Percentiles rank a stretch among this genome's conserved stretches.
phyloP scores from a whole-genome alignment of 2,888 invertebrate species.

The Dryococelus australis region DNA sequence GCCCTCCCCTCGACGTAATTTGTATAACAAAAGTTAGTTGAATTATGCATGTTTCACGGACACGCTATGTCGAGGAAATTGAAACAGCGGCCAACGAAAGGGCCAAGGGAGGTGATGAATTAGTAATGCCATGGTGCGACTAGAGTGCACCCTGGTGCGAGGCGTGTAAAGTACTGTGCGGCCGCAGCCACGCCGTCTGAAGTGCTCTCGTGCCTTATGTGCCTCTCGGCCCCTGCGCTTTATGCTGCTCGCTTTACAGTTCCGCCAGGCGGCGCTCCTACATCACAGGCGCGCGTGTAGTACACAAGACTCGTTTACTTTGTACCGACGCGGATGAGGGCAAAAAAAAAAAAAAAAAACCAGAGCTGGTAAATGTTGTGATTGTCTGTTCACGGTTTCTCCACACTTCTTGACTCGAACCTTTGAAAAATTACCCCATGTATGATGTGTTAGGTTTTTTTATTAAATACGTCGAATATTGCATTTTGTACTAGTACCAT shows the following conservation, averaged over 20 bases:
- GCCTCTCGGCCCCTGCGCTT: neutral
- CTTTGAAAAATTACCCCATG: no score
- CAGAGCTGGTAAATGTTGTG: no score
- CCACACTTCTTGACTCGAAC: no score
- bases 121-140: neutral
- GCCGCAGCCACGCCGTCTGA: neutral
- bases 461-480: no score
- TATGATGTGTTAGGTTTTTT: no score
- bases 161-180: neutral
- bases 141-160: conserved; percentile 16
- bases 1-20: neutral
- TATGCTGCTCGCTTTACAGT: neutral
- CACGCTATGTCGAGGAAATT: neutral
- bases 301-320: neutral
- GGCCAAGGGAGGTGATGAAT: neutral
- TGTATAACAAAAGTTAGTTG: conserved; percentile 7
- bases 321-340: no score
- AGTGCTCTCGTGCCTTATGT: neutral
- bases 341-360: no score
- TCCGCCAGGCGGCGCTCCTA: neutral
- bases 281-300: neutral
- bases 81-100: neutral
- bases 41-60: conserved; percentile 4
- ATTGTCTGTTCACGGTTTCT: no score
- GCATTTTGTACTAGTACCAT: no score